Evolutionary conservation across 2,797 vertebrate species (phyloP).

Genomic region (Gobionotothen gibberifrons): DNA sequence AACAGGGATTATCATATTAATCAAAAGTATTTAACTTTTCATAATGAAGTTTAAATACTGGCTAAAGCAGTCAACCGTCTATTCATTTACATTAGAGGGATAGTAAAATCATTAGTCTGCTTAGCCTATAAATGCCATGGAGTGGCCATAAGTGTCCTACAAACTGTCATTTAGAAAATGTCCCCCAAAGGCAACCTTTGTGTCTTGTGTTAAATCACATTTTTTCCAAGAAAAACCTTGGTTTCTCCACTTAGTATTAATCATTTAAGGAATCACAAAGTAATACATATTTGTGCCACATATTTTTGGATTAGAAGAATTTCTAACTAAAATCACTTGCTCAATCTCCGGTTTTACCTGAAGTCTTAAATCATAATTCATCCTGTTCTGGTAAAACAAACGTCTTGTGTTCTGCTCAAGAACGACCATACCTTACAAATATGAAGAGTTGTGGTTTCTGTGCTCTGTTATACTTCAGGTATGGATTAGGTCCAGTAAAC

Average conservation of each 20-base stretch:
- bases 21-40: too few relatives aligned
- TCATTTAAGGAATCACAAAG: background rate
- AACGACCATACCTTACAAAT: background rate
- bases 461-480: conserved; percentile 10
- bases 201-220: background rate
- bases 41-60: background rate
- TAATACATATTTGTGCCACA: background rate
- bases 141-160: background rate
- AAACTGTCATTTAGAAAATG: background rate
- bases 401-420: background rate
- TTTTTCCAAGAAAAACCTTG: background rate
- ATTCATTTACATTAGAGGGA: background rate
- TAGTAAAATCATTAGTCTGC: background rate
- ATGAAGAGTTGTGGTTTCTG: conserved; percentile 20
- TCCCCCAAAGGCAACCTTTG: background rate
- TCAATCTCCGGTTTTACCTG: background rate
- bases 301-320: background rate
- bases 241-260: background rate
- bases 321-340: too few relatives aligned
- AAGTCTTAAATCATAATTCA: background rate
- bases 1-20: too few relatives aligned
- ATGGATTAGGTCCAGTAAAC: conserved; percentile 27
- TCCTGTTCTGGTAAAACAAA: background rate
- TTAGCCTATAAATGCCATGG: background rate
- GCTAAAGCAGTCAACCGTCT: background rate